Conservation (phyloP, 1,140 invertebrate species). For the Brachionus plicatilis region DNA sequence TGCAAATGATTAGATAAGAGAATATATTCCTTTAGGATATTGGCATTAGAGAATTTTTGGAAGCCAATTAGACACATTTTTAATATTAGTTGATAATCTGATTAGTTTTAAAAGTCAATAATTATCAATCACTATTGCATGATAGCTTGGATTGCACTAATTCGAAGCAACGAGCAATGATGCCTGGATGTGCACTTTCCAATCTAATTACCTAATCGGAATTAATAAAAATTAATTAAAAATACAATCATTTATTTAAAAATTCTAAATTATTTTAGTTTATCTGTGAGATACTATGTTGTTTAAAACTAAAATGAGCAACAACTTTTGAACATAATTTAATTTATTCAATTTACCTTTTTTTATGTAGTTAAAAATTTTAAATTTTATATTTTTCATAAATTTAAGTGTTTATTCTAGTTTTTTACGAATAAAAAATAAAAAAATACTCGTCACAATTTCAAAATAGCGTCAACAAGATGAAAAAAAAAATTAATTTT, state of each 20-base stretch:
- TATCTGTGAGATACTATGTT: background rate
- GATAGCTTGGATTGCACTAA: background rate
- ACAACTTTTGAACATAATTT: background rate
- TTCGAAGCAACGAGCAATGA: background rate
- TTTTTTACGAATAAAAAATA: background rate
- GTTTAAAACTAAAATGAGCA: background rate
- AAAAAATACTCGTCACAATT: background rate
- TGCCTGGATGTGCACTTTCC: background rate
- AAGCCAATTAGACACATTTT: background rate
- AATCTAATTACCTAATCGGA: background rate
- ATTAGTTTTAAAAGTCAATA: background rate
- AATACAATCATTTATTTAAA: background rate
- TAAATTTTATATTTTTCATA: background rate
- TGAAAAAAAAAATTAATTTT: background rate
- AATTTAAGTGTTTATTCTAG: background rate
- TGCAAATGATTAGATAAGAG: background rate
- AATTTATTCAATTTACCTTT: background rate
- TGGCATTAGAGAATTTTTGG: background rate
- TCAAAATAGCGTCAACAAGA: background rate
- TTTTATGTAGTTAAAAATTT: background rate
- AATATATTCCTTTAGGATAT: background rate
- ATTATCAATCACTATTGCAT: background rate
- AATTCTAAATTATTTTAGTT: background rate
- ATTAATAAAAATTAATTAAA: conserved; percentile 1
- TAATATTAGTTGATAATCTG: background rate